phyloP scores from a whole-genome alignment of 2,888 invertebrate genomes.

The Panopea generosa region DNA sequence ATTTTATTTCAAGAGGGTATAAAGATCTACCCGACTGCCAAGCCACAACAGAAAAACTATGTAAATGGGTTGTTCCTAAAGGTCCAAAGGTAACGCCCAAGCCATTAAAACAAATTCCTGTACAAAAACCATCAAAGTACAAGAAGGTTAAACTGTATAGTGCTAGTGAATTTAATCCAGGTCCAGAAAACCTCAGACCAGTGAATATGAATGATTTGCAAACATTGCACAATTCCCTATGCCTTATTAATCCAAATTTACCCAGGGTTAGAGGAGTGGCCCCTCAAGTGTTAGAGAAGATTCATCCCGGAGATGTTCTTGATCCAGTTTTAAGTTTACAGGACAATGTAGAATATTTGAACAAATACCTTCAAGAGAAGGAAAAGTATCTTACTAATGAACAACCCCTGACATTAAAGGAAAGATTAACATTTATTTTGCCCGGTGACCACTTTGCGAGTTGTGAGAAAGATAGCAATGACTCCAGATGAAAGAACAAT shows the following conservation, averaged over 20 bases:
- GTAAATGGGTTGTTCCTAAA: slow-evolving; percentile 28
- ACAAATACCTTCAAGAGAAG: slow-evolving; percentile 2
- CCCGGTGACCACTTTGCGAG: too few species aligned
- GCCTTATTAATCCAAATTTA: slow-evolving; percentile 12
- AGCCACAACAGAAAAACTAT: slow-evolving; percentile 20
- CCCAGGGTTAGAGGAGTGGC: slow-evolving; percentile 22
- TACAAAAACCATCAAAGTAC: slow-evolving; percentile 9
- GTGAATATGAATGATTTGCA: slow-evolving; percentile 7
- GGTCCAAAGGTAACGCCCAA: slow-evolving; percentile 12
- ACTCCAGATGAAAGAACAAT: too few species aligned
- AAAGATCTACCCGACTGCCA: slow-evolving; percentile 12
- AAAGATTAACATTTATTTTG: too few species aligned
- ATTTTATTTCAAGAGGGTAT: slow-evolving; percentile 25
- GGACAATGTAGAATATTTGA: too few species aligned
- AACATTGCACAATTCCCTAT: slow-evolving; percentile 7
- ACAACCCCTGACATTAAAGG: background rate
- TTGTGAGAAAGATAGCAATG: too few species aligned
- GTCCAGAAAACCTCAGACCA: background rate
- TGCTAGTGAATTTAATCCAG: slow-evolving; percentile 15
- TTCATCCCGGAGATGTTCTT: too few species aligned
- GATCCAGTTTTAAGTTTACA: too few species aligned
- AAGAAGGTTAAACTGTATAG: slow-evolving; percentile 15
- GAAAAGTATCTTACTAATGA: background rate
- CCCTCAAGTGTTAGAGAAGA: too few species aligned
- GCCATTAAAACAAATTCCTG: background rate